These are phyloP conservation scores for Diploscapter pachys DNA, from an alignment of 1,140 invertebrate genomes.

Conservation along the genomic window DNA sequence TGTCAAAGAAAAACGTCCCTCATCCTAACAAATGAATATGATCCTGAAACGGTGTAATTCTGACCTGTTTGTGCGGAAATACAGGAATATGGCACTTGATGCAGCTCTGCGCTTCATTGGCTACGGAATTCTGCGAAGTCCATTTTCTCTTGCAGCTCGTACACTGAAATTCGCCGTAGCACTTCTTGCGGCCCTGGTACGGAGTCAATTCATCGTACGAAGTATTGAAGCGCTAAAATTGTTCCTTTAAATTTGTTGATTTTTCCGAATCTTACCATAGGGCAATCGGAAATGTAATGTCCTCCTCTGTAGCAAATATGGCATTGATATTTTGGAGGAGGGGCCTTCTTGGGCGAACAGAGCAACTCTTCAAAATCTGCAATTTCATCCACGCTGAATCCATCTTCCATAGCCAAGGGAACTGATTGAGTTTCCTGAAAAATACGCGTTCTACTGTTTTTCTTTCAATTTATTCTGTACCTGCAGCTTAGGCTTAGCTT, in stretches of 20 bases:
- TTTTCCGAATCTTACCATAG: slow-evolving; percentile 68
- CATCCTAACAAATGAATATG: too few relatives aligned
- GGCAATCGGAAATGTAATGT: slow-evolving; percentile 88
- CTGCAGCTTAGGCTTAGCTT: too few relatives aligned
- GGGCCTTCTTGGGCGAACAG: slow-evolving; percentile 65
- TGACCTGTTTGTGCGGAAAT: slow-evolving; percentile 89
- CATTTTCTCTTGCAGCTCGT: slow-evolving; percentile 89
- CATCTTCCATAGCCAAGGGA: slow-evolving; percentile 45
- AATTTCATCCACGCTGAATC: slow-evolving; percentile 54
- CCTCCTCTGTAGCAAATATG: slow-evolving; percentile 85
- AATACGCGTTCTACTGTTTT: slow-evolving; percentile 3
- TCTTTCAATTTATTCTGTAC: slow-evolving; percentile 5
- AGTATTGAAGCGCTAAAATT: slow-evolving; percentile 57
- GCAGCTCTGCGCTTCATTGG: slow-evolving; percentile 88
- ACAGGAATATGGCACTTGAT: slow-evolving; percentile 89
- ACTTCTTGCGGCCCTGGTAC: slow-evolving; percentile 87
- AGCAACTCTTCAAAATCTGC: slow-evolving; percentile 53
- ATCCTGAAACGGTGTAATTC: too few relatives aligned
- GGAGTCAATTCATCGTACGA: slow-evolving; percentile 73
- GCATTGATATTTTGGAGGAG: slow-evolving; percentile 78
- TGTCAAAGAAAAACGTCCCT: too few relatives aligned
- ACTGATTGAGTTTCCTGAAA: slow-evolving; percentile 1
- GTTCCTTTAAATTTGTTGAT: neutral
- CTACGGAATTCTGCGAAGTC: slow-evolving; percentile 91
- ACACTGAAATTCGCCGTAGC: slow-evolving; percentile 81